A percentile compares a stretch with the other conserved stretches of the same genome.
phyloP scores from a whole-genome alignment of 2,797 vertebrate genomes.

The Tenualosa thibaudeaui region DNA sequence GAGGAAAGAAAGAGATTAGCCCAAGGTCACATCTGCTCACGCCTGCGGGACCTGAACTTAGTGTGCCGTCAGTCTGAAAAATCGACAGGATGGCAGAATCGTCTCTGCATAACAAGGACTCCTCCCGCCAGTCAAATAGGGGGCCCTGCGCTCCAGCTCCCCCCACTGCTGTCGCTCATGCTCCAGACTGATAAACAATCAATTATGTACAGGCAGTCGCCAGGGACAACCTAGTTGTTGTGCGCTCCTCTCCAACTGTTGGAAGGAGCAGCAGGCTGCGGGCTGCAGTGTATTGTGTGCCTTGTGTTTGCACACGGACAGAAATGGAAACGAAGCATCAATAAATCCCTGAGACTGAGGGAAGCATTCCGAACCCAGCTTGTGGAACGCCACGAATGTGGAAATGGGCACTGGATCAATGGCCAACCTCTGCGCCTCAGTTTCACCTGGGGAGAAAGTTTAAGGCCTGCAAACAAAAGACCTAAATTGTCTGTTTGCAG shows the following conservation, averaged over 20 bases:
- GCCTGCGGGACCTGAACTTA: constrained; percentile 51
- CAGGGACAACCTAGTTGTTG: constrained; percentile 53
- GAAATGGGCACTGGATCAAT: constrained; percentile 2
- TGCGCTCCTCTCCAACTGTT: constrained; percentile 49
- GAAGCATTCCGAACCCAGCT: background rate
- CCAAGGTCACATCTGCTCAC: constrained; percentile 63
- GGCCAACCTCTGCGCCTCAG: background rate
- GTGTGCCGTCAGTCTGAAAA: constrained; percentile 49
- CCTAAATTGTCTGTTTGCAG: background rate
- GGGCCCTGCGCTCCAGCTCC: constrained; percentile 19
- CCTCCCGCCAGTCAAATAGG: constrained; percentile 47
- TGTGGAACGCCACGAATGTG: background rate
- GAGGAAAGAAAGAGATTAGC: constrained; percentile 44
- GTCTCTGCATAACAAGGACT: constrained; percentile 32
- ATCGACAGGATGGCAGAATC: constrained; percentile 48
- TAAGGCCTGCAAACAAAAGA: background rate
- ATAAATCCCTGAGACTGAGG: background rate
- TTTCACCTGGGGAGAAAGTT: background rate
- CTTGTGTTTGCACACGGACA: background rate
- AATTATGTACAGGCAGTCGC: constrained; percentile 75
- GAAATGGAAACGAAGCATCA: background rate
- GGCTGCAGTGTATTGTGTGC: background rate
- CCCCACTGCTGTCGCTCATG: constrained; percentile 59
- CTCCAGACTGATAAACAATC: constrained; percentile 76
- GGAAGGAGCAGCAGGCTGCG: background rate